Evolutionary conservation across 2,113 vertebrate species (phyloP).

Genomic region (Ammodytes marinus): DNA sequence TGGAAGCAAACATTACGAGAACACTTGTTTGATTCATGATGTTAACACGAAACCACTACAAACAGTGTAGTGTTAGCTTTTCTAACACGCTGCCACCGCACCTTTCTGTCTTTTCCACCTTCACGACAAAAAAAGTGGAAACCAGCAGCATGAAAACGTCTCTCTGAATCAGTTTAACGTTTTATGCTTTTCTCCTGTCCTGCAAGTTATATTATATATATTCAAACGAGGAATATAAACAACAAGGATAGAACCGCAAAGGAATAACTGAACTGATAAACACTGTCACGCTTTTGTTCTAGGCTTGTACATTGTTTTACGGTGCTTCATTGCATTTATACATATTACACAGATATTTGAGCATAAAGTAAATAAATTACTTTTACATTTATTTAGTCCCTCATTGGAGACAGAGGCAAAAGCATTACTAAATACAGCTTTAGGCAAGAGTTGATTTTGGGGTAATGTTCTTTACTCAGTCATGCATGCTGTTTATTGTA

Average conservation of each 20-base stretch:
- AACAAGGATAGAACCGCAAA: slow-evolving; percentile 4
- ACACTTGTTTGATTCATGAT: slow-evolving; percentile 40
- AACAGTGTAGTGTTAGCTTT: slow-evolving; percentile 20
- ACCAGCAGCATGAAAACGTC: slow-evolving; percentile 20
- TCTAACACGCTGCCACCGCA: slow-evolving; percentile 24
- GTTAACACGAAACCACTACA: neutral
- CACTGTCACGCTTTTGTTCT: slow-evolving; percentile 25
- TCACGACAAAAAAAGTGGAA: slow-evolving; percentile 15
- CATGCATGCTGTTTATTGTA: slow-evolving; percentile 41
- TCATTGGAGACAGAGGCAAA: slow-evolving; percentile 10
- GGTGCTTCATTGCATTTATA: slow-evolving; percentile 39
- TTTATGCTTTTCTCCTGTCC: neutral
- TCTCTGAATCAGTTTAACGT: neutral
- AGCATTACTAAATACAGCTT: slow-evolving; percentile 33
- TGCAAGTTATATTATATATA: neutral
- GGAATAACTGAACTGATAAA: slow-evolving; percentile 27
- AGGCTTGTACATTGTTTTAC: slow-evolving; percentile 32
- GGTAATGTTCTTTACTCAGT: slow-evolving; percentile 28
- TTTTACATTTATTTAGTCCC: slow-evolving; percentile 15
- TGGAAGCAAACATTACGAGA: neutral
- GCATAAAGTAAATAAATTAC: slow-evolving; percentile 33
- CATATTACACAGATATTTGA: slow-evolving; percentile 1
- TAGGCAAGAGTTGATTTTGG: slow-evolving; percentile 20
- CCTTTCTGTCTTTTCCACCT: slow-evolving; percentile 14
- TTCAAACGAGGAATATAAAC: slow-evolving; percentile 18